Base-by-base conservation (phyloP, 1,140 invertebrate genomes). In the Yoshiicerus persimilis region DNA sequence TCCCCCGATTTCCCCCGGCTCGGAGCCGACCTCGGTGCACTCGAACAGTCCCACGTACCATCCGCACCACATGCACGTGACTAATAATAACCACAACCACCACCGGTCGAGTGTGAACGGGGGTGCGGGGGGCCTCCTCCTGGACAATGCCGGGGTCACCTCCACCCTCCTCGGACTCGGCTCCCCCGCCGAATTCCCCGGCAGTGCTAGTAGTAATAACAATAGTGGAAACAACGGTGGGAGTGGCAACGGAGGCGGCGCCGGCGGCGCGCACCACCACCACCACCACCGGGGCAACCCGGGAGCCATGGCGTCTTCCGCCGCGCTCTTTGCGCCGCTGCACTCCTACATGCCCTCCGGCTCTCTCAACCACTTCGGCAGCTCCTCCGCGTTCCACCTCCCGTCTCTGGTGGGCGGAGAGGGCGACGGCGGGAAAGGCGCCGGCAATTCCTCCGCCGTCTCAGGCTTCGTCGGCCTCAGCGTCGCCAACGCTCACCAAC, bases 401-500 rank as follows among this genome's bases (percentile, higher is more conserved):
- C 86, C 90, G 6, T 84, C 88, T 70, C n/a, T 62, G 2, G 87
- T 38, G 2, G 32, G 23, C 23, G 66, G 13, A 9, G 75, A 36
- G 36, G 86, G 30, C 2, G 87, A 87, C 27, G 23, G 84, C 27
- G 87, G 85, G 32, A 70, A 66, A 64, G 84, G 75, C 20, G 38
- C 30, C 20, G 64, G 38, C 1, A 84, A 27, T 4, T 84, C 83
- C 11, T 56, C 86, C 41, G 66, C 25, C 23, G 77, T 47, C 11
- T 64, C 91, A 30, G 75, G 87, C 88, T 84, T 90, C 80, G 77
- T 90, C 75, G 75, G 91, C 75, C 66, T 90, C 86, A 93, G 93
- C 62, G 91, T 92, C 11, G 93, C 93, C 89, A 94, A 95, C 91
- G 93, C 96, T 64, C 96, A 97, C 90, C 96, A 96, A 91, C 94